Percentiles rank a stretch among this genome's conserved stretches.
These are phyloP conservation scores for Invenusta paracnida DNA, from an alignment of 2,888 invertebrate species.

Conservation along the genomic window DNA sequence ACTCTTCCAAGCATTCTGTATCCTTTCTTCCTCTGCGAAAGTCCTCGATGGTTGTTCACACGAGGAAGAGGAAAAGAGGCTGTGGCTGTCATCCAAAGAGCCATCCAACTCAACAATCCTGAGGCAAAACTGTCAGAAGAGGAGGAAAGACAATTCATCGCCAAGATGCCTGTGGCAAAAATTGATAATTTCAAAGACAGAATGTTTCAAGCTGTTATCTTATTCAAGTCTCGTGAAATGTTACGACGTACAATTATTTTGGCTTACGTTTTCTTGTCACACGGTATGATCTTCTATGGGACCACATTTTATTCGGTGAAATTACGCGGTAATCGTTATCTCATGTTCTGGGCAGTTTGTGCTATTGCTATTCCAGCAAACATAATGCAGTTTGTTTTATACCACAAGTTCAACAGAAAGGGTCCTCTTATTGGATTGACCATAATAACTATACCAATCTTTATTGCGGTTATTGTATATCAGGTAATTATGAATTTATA, in stretches of 20 bases:
- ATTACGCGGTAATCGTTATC: background rate
- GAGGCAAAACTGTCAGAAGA: background rate
- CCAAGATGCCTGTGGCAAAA: background rate
- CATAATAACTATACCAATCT: background rate
- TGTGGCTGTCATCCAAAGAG: background rate
- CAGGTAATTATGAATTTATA: background rate
- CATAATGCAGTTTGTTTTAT: background rate
- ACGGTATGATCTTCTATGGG: background rate
- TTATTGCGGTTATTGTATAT: background rate
- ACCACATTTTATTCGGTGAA: slow-evolving; percentile 6
- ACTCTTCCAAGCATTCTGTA: background rate
- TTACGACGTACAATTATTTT: background rate
- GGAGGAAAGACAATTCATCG: background rate
- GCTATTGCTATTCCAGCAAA: background rate
- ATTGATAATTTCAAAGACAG: background rate
- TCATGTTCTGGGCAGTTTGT: background rate
- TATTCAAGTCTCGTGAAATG: background rate
- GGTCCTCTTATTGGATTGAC: background rate
- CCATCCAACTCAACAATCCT: background rate
- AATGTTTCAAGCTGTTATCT: background rate
- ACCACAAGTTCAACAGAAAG: background rate
- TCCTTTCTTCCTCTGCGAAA: background rate
- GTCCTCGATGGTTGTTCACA: background rate
- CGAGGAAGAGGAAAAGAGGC: background rate
- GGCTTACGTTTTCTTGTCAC: background rate